Evolutionary conservation across 2,888 invertebrate species (phyloP).

Genomic region (Pegoplata infirma): DNA sequence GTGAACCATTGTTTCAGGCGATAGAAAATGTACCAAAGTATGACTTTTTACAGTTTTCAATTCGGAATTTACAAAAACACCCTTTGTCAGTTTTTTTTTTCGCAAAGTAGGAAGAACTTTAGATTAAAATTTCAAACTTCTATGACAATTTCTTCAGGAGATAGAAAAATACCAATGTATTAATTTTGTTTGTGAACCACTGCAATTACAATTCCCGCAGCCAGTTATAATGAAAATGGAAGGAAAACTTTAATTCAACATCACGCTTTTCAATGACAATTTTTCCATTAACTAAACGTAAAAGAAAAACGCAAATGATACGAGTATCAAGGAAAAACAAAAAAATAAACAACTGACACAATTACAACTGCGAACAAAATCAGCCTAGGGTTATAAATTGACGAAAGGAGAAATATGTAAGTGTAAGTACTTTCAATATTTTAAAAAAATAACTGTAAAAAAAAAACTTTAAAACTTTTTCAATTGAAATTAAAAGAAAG

Average conservation of each 20-base stretch:
- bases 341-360: slow-evolving; percentile 19
- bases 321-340: slow-evolving; percentile 11
- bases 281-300: neutral
- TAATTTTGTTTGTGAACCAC: no score
- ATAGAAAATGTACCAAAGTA: no score
- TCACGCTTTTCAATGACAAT: neutral
- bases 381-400: slow-evolving; percentile 35
- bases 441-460: neutral
- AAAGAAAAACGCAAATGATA: slow-evolving; percentile 12
- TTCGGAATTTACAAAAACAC: no score
- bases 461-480: slow-evolving; percentile 44
- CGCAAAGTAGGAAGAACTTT: no score
- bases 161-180: no score
- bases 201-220: neutral
- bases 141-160: no score
- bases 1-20: no score
- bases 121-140: no score
- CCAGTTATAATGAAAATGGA: neutral
- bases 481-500: slow-evolving; percentile 54
- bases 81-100: no score
- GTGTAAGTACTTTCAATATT: slow-evolving; percentile 5
- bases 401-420: neutral
- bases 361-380: neutral
- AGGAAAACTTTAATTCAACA: neutral
- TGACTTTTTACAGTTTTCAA: no score